Base-by-base conservation (phyloP, 2,888 invertebrate genomes). In the Catonia carolina region DNA sequence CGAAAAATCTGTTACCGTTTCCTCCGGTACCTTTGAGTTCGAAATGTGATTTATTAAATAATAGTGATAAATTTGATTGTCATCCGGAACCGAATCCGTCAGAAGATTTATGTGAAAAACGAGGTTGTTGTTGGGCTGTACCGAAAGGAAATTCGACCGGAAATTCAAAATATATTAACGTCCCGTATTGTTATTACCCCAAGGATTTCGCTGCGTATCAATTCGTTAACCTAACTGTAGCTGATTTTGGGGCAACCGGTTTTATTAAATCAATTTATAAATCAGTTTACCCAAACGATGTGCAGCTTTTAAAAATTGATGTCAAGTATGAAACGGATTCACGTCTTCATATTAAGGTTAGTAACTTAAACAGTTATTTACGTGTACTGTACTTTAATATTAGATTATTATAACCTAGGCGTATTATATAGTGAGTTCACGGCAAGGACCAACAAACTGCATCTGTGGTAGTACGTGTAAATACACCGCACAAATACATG, bases 101-200 rank as follows among this genome's bases (percentile, higher is more conserved):
- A 39, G 59, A 65, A 49, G 36, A 62, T 37, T 37, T 27, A 5
- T 67, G 67, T 42, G 55, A 51, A 49, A 35, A 18, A 12, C 55
- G 63, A 47, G 65, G 65, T 14, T 67, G 67, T 53, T 67, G 67
- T 58, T 67, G 64, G 65, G 52, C 22, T 20, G 50, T 55, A 27
- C 47, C 59, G 2, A 45, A 52, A 20, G 5, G 8, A 27, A 27
- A 27, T 36, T 15, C 10, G 10, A 45, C 53, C 10, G 45, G 55
- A 45, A 39, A 49, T 7, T 17, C 35, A 2, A 17, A 33, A 36
- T n/a, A n/a, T n/a, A n/a, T n/a, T n/a, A 42, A 80, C 63, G 75
- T 79, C 0, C 89, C 89, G 0, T 85, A 79, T 70, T 89, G 89
- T 70, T 89, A 78, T 72, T 89, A 84, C 69, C 85, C 87, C 0